These are phyloP conservation scores for Bursaphelenchus mucronatus DNA, from an alignment of 1,140 invertebrate species.

Conservation along the genomic window DNA sequence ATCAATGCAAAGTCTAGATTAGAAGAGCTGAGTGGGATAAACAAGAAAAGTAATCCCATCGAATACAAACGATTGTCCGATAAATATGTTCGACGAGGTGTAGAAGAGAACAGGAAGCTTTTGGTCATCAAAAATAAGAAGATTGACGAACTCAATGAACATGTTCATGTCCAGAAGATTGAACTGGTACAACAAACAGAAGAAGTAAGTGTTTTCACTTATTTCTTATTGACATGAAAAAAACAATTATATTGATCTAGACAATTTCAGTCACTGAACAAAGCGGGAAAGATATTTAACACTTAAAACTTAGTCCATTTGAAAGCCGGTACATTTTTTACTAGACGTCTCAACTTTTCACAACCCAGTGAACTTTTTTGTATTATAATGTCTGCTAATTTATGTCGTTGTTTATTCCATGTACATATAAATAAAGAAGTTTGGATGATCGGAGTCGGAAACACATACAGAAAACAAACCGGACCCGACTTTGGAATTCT, in stretches of 20 bases:
- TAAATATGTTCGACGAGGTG: slow-evolving; percentile 40
- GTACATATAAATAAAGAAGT: too few relatives aligned
- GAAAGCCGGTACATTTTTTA: too few relatives aligned
- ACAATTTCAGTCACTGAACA: slow-evolving; percentile 8
- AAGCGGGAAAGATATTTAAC: slow-evolving; percentile 6
- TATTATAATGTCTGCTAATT: too few relatives aligned
- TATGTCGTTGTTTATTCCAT: too few relatives aligned
- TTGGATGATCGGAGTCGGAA: too few relatives aligned
- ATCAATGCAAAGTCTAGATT: slow-evolving; percentile 39
- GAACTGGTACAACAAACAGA: slow-evolving; percentile 17
- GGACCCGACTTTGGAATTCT: too few relatives aligned
- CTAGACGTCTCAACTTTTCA: too few relatives aligned
- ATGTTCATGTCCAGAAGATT: slow-evolving; percentile 14
- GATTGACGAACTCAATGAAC: slow-evolving; percentile 31
- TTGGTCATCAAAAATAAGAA: slow-evolving; percentile 30
- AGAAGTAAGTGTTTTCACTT: slow-evolving; percentile 10
- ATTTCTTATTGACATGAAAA: neutral
- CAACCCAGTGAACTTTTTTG: too few relatives aligned
- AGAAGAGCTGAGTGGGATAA: slow-evolving; percentile 42
- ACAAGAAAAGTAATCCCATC: slow-evolving; percentile 38
- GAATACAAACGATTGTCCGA: slow-evolving; percentile 41
- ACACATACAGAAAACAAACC: too few relatives aligned
- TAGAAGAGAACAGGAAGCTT: slow-evolving; percentile 36
- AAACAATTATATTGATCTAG: neutral
- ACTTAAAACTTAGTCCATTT: neutral